Percentiles rank a stretch among this genome's conserved stretches.
phyloP scores from a whole-genome alignment of 2,888 invertebrate genomes.

The Metellina segmentata region DNA sequence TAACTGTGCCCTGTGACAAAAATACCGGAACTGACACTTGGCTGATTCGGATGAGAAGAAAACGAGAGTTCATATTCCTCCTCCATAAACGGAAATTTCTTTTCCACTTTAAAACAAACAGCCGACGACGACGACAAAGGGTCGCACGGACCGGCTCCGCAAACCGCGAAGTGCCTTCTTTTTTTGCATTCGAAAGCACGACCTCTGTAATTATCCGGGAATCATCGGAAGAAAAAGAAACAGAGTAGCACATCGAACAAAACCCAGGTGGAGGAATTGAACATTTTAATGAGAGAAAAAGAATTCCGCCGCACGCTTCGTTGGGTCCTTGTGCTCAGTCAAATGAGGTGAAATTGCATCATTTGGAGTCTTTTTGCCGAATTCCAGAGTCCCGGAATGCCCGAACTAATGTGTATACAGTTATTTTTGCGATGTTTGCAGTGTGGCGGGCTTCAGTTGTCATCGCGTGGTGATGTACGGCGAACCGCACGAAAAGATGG shows the following conservation, averaged over 20 bases:
- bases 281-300: conserved; percentile 13
- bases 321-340: conserved; percentile 18
- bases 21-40: too few species aligned
- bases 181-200: background rate
- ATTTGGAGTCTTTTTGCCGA: background rate
- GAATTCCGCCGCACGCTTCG: conserved; percentile 8
- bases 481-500: too few species aligned
- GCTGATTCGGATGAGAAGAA: too few species aligned
- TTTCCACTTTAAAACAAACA: too few species aligned
- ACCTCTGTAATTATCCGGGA: conserved; percentile 15
- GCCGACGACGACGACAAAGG: too few species aligned
- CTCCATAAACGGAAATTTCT: too few species aligned
- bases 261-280: background rate
- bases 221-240: background rate
- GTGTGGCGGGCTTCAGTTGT: too few species aligned
- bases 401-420: conserved; percentile 24
- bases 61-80: too few species aligned
- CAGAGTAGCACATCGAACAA: background rate
- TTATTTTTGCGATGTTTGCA: background rate
- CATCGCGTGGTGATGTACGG: too few species aligned
- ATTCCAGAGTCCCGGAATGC: background rate
- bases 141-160: too few species aligned
- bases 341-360: conserved; percentile 13
- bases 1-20: too few species aligned
- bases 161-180: background rate